phyloP scores from a whole-genome alignment of 64 coral and sea anemone species.

The Pocillopora verrucosa region DNA sequence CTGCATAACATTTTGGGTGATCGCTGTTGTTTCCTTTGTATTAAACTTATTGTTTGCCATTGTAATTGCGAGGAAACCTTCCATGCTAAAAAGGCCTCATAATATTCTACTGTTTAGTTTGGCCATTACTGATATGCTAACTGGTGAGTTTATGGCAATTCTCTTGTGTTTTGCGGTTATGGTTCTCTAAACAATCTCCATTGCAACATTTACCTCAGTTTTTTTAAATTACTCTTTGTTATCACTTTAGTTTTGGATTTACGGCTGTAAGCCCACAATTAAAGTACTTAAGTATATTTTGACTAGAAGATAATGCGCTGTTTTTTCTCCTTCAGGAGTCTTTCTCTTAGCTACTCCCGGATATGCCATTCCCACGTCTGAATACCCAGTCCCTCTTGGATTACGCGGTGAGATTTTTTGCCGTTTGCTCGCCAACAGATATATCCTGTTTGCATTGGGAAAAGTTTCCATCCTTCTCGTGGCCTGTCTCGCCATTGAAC shows the following conservation, averaged over 20 bases:
- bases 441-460: constrained; percentile 48
- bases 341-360: constrained; percentile 29
- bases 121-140: constrained; percentile 20
- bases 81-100: constrained; percentile 25
- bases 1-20: neutral
- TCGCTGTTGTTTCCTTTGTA: constrained; percentile 21
- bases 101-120: constrained; percentile 42
- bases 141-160: constrained; percentile 3
- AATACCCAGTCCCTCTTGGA: constrained; percentile 36
- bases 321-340: constrained; percentile 11
- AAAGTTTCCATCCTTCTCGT: constrained; percentile 52
- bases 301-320: neutral
- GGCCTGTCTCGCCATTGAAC: constrained; percentile 56
- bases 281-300: neutral
- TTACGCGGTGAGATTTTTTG: constrained; percentile 53
- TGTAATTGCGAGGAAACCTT: constrained; percentile 3
- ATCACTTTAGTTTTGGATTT: too few species aligned
- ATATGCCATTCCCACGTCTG: neutral
- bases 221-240: neutral
- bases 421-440: constrained; percentile 27
- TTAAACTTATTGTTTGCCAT: constrained; percentile 22
- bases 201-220: neutral
- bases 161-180: neutral
- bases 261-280: too few species aligned
- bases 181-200: neutral